Conservation (phyloP, 2,113 vertebrate species). For the Reinhardtius hippoglossoides region DNA sequence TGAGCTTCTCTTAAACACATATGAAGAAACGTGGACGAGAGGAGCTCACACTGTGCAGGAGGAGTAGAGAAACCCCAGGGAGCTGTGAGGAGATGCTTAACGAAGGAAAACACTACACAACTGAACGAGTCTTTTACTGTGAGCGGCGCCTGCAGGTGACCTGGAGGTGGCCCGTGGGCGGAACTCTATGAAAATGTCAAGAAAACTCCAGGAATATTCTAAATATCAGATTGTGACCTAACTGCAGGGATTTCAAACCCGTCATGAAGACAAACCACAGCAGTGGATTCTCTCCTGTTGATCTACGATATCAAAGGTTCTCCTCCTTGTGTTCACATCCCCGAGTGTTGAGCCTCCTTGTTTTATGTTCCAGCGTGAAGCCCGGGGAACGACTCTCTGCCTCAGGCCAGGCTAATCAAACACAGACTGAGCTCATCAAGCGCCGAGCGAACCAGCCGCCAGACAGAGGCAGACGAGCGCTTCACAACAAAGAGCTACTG, state of each 20-base stretch:
- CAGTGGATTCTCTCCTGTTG: background rate
- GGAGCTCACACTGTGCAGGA: too few species aligned
- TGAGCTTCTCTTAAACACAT: too few species aligned
- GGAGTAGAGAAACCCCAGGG: background rate
- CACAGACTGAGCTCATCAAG: slow-evolving; percentile 28
- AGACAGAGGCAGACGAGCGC: slow-evolving; percentile 23
- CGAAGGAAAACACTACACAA: background rate
- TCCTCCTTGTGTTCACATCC: slow-evolving; percentile 15
- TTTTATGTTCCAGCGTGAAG: slow-evolving; percentile 16
- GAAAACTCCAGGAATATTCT: background rate
- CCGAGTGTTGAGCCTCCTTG: slow-evolving; percentile 10
- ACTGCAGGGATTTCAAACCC: too few species aligned
- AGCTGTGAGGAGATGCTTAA: background rate
- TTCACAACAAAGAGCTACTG: background rate
- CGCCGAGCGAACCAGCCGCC: background rate
- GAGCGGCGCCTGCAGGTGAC: background rate
- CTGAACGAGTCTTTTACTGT: background rate
- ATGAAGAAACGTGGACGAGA: too few species aligned
- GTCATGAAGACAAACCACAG: too few species aligned
- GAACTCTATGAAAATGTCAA: background rate
- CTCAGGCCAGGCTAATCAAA: slow-evolving; percentile 38
- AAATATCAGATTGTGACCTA: too few species aligned
- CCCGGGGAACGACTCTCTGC: background rate
- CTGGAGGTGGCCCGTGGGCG: too few species aligned
- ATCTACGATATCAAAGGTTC: background rate